A percentile compares a stretch with the other conserved stretches of the same genome.
These are phyloP conservation scores for Epistrophe eligans DNA, from an alignment of 2,888 invertebrate genomes.

Conservation along the genomic window DNA sequence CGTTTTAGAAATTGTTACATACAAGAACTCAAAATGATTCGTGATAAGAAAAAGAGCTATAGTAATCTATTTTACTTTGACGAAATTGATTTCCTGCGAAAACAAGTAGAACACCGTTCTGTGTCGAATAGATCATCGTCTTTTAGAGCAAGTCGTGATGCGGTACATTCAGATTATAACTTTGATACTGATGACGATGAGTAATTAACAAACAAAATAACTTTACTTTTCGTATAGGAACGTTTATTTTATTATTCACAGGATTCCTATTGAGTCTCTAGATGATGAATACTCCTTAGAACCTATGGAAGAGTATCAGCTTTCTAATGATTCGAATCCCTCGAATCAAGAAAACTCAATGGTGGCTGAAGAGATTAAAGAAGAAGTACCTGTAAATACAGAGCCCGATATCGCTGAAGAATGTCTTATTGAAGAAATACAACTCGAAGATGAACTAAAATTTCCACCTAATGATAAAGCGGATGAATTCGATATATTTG, in stretches of 20 bases:
- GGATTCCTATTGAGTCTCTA: slow-evolving; percentile 15
- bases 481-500: slow-evolving; percentile 56
- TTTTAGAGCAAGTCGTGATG: not conserved
- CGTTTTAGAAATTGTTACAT: slow-evolving; percentile 37
- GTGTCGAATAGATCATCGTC: not conserved
- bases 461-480: not conserved
- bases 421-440: slow-evolving; percentile 11
- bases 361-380: not conserved
- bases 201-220: slow-evolving; percentile 5
- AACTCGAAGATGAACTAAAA: not conserved
- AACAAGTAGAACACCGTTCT: slow-evolving; percentile 15
- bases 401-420: not conserved
- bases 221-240: too few species aligned
- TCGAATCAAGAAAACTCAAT: not conserved
- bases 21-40: slow-evolving; percentile 43
- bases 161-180: not conserved
- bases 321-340: not conserved
- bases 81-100: slow-evolving; percentile 52
- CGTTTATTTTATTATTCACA: not conserved
- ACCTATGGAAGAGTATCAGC: not conserved
- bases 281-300: slow-evolving; percentile 19
- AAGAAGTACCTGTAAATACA: not conserved
- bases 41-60: slow-evolving; percentile 25
- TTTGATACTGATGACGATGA: not conserved
- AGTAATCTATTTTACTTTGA: slow-evolving; percentile 57